Evolutionary conservation across 2,797 vertebrate genomes (phyloP).

Genomic region (Gymnodraco acuticeps): DNA sequence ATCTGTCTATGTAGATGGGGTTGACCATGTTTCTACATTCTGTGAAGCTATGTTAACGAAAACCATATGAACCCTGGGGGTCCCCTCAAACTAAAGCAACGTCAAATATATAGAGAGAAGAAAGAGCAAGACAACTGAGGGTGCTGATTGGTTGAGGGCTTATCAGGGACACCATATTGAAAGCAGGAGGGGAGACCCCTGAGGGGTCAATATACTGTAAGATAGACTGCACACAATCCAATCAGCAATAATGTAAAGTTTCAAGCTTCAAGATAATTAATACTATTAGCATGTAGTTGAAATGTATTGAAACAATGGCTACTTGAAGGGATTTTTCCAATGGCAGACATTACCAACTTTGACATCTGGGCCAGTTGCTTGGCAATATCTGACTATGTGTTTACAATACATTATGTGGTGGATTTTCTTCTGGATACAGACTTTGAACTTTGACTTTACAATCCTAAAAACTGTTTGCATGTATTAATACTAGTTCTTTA

Average conservation of each 20-base stretch:
- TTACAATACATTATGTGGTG: not conserved
- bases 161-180: constrained; percentile 67
- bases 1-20: too few species aligned
- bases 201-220: constrained; percentile 3
- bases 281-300: not conserved
- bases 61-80: not conserved
- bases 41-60: not conserved
- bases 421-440: too few species aligned
- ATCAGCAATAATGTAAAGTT: too few species aligned
- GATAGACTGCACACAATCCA: not conserved
- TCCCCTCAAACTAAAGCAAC: constrained; percentile 7
- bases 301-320: not conserved
- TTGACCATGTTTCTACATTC: not conserved
- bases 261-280: not conserved
- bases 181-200: constrained; percentile 24
- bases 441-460: too few species aligned
- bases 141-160: constrained; percentile 18
- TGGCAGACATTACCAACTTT: not conserved
- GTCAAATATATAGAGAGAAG: constrained; percentile 2
- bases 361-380: not conserved
- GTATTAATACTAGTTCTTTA: too few species aligned
- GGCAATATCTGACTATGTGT: not conserved
- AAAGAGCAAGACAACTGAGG: not conserved
- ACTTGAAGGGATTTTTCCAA: not conserved
- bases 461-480: too few species aligned